A percentile compares a stretch with the other conserved stretches of the same genome.
Evolutionary conservation across 2,888 invertebrate species (phyloP).

Genomic region (Drosophila trichaetosa): DNA sequence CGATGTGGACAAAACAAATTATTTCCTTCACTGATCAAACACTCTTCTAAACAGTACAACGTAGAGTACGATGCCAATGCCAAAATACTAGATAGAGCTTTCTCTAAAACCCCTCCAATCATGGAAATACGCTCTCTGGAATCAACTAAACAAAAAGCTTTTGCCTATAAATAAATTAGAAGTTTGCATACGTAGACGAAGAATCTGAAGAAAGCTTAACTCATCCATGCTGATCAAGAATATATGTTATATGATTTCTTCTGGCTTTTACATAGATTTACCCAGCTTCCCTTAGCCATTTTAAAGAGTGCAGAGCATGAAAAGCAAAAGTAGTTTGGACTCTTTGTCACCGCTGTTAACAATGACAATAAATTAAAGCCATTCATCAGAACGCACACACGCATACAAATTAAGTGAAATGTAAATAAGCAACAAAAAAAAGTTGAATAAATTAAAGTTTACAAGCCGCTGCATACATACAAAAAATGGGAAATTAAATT

Average conservation of each 20-base stretch:
- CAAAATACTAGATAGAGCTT: neutral
- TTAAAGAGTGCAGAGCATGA: neutral
- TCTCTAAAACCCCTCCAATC: neutral
- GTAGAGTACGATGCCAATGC: neutral
- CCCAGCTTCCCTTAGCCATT: neutral
- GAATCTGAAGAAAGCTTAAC: neutral
- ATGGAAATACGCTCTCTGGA: neutral
- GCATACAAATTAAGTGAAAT: slow-evolving; percentile 15
- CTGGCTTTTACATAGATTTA: neutral
- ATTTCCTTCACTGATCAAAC: neutral
- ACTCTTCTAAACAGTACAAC: neutral
- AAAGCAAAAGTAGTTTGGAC: slow-evolving; percentile 11
- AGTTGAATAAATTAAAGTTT: slow-evolving; percentile 45
- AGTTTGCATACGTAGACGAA: neutral
- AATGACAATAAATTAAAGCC: slow-evolving; percentile 61
- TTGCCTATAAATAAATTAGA: neutral
- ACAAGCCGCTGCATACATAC: slow-evolving; percentile 6
- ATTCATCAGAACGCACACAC: slow-evolving; percentile 18
- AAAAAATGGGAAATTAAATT: slow-evolving; percentile 12
- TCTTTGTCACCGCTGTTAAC: slow-evolving; percentile 12
- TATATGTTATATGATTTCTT: neutral
- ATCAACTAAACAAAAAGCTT: neutral
- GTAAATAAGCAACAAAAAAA: slow-evolving; percentile 31
- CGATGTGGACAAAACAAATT: neutral
- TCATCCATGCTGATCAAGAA: neutral